These are phyloP conservation scores for Sander lucioperca DNA, from an alignment of 2,113 vertebrate species.

Conservation along the genomic window DNA sequence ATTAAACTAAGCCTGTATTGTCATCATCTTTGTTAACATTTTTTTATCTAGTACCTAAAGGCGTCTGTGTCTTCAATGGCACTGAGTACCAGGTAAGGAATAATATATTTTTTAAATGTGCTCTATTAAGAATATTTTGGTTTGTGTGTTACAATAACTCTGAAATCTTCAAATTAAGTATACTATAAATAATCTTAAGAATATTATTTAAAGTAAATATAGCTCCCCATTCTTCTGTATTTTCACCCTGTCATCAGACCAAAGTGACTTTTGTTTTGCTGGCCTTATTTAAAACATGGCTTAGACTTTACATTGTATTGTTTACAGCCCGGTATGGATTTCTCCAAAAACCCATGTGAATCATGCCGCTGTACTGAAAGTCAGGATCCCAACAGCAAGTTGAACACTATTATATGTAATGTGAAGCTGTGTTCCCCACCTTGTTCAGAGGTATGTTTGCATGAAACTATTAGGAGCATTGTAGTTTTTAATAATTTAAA, in stretches of 20 bases:
- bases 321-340: slow-evolving; percentile 75
- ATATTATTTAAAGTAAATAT: background rate
- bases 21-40: background rate
- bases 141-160: background rate
- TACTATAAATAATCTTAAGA: background rate
- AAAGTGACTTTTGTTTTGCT: background rate
- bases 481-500: slow-evolving; percentile 4
- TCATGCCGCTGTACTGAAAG: slow-evolving; percentile 75
- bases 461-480: background rate
- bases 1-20: background rate
- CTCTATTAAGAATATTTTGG: background rate
- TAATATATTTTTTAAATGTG: background rate
- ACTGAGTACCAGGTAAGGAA: slow-evolving; percentile 82
- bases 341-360: slow-evolving; percentile 72
- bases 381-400: slow-evolving; percentile 48
- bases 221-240: background rate
- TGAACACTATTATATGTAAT: slow-evolving; percentile 68
- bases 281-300: background rate
- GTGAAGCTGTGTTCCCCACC: slow-evolving; percentile 17
- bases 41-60: slow-evolving; percentile 80
- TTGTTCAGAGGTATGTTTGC: slow-evolving; percentile 74
- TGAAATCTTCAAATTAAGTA: background rate
- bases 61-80: slow-evolving; percentile 80
- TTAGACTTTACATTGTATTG: slow-evolving; percentile 13
- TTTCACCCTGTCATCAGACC: background rate